phyloP scores from a whole-genome alignment of 2,888 invertebrate species.

The Megaustenia siamemsis region DNA sequence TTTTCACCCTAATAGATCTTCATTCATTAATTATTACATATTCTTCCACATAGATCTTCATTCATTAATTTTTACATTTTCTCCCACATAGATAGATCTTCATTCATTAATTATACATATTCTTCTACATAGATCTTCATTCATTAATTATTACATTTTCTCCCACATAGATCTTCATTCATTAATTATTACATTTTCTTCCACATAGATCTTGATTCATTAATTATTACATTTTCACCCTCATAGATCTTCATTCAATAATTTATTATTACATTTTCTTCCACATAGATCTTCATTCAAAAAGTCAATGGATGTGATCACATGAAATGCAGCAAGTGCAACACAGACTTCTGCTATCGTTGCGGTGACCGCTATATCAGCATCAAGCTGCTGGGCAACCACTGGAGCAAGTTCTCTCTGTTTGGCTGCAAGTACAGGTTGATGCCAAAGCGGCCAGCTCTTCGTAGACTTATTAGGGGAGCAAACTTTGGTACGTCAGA shows the following conservation, averaged over 20 bases:
- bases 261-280: neutral
- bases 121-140: no score
- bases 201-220: no score
- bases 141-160: no score
- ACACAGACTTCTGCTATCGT: conserved; percentile 80
- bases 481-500: conserved; percentile 76
- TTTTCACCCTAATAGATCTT: no score
- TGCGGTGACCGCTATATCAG: conserved; percentile 79
- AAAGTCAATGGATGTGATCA: conserved; percentile 81
- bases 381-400: conserved; percentile 79
- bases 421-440: conserved; percentile 80
- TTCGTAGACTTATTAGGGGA: conserved; percentile 78
- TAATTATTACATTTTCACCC: no score
- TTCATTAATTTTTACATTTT: no score
- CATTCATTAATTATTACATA: neutral
- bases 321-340: conserved; percentile 80
- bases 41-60: conserved; percentile 75
- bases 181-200: no score
- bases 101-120: no score
- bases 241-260: neutral
- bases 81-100: no score
- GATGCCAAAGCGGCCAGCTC: conserved; percentile 76
- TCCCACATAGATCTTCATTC: no score
- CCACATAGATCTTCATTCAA: conserved; percentile 79
- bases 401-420: conserved; percentile 78